Conservation (phyloP, 2,888 invertebrate species). For the Oxytorus armatus region DNA sequence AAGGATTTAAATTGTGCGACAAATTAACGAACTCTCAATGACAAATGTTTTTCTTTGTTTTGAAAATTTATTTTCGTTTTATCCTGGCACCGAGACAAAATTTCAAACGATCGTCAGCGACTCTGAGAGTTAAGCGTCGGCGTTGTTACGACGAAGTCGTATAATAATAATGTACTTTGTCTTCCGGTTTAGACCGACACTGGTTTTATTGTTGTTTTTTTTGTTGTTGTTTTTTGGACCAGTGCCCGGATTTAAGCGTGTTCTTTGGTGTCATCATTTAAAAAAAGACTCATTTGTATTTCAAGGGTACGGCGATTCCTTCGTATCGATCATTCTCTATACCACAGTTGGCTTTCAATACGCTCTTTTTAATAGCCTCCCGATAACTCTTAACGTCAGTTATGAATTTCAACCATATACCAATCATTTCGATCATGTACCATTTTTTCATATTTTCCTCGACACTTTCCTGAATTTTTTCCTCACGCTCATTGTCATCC, state of each 20-base stretch:
- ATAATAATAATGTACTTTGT: background rate
- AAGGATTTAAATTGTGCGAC: background rate
- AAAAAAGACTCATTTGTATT: constrained; percentile 67
- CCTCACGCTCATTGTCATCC: constrained; percentile 32
- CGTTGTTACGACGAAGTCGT: constrained; percentile 11
- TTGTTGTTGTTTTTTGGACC: constrained; percentile 49
- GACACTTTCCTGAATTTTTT: constrained; percentile 49
- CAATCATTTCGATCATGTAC: constrained; percentile 73
- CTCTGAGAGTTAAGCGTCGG: constrained; percentile 10
- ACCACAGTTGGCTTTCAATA: constrained; percentile 69
- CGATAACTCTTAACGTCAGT: constrained; percentile 69
- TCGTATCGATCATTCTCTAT: constrained; percentile 71
- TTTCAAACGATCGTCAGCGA: constrained; percentile 23
- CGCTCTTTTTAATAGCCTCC: constrained; percentile 67
- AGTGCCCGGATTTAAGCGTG: constrained; percentile 41
- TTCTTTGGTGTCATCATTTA: background rate
- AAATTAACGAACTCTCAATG: background rate
- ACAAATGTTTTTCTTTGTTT: background rate
- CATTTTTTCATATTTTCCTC: constrained; percentile 70
- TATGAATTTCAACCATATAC: constrained; percentile 70
- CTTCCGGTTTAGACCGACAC: background rate
- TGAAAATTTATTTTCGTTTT: constrained; percentile 37
- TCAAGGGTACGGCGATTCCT: constrained; percentile 71
- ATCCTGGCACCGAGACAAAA: constrained; percentile 52
- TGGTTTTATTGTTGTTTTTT: constrained; percentile 8